Conservation (phyloP, 2,113 vertebrate genomes). For the Dolichotis patagonum region DNA sequence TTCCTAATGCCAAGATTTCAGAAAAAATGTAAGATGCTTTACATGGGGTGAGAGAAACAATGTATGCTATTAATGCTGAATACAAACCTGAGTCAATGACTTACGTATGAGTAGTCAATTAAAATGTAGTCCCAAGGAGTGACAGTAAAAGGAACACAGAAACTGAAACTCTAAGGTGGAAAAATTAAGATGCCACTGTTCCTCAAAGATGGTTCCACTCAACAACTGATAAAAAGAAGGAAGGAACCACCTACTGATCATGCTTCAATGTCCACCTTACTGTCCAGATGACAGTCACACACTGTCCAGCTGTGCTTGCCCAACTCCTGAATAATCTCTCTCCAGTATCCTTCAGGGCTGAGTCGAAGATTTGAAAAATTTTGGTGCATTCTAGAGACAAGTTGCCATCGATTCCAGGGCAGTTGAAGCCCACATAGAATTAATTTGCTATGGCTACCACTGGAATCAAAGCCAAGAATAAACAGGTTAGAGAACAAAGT, state of each 20-base stretch:
- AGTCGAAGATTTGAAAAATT: neutral
- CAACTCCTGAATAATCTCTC: neutral
- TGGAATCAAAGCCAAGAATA: constrained; percentile 5
- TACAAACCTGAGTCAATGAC: neutral
- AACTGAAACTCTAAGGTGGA: neutral
- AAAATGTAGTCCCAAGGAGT: neutral
- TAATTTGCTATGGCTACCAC: neutral
- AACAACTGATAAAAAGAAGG: neutral
- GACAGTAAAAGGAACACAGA: neutral
- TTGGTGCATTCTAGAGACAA: neutral
- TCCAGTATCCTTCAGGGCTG: neutral
- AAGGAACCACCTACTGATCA: neutral
- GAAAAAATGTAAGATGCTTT: neutral
- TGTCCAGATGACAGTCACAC: neutral
- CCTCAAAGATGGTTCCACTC: neutral
- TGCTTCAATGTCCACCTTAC: neutral
- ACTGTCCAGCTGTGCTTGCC: neutral
- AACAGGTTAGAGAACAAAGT: neutral
- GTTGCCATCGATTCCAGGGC: neutral
- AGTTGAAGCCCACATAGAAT: neutral
- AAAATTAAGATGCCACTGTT: neutral
- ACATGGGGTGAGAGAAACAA: neutral
- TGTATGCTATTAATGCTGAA: neutral
- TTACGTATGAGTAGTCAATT: neutral
- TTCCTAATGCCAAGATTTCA: neutral